These are phyloP conservation scores for Diceros bicornis DNA, from an alignment of 2,797 vertebrate genomes.

Conservation along the genomic window DNA sequence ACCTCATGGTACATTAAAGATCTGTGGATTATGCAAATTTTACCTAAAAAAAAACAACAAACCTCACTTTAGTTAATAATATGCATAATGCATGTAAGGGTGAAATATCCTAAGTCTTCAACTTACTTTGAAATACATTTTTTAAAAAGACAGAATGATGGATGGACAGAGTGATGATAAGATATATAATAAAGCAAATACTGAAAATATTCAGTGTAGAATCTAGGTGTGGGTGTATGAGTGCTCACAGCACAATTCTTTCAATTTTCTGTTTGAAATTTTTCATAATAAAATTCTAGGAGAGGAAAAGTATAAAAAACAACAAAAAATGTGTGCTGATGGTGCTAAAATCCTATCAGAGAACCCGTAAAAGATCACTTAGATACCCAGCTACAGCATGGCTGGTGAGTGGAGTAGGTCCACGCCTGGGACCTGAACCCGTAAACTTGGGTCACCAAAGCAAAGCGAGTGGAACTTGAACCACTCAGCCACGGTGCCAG, in stretches of 20 bases:
- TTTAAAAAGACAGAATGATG: not conserved
- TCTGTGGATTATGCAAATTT: not conserved
- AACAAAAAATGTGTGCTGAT: not conserved
- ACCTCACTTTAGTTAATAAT: not conserved
- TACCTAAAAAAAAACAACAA: not conserved
- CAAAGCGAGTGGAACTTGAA: too few species aligned
- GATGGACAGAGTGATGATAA: not conserved
- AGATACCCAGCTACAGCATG: not conserved
- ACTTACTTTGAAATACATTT: slow-evolving; percentile 45
- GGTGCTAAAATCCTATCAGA: not conserved
- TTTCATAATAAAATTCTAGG: slow-evolving; percentile 31
- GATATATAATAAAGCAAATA: slow-evolving; percentile 36
- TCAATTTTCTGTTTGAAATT: slow-evolving; percentile 45
- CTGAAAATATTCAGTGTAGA: not conserved
- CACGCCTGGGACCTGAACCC: too few species aligned
- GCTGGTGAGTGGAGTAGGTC: too few species aligned
- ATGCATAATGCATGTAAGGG: not conserved
- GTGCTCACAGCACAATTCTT: slow-evolving; percentile 9
- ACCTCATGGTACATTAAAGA: not conserved
- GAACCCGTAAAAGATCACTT: not conserved
- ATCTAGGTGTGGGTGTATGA: not conserved
- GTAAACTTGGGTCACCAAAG: too few species aligned
- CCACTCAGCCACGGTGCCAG: too few species aligned
- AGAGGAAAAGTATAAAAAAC: not conserved
- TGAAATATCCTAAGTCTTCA: slow-evolving; percentile 22